A percentile compares a stretch with the other conserved stretches of the same genome.
phyloP scores from a whole-genome alignment of 2,888 invertebrate species.

The Lacanobia wlatinum region DNA sequence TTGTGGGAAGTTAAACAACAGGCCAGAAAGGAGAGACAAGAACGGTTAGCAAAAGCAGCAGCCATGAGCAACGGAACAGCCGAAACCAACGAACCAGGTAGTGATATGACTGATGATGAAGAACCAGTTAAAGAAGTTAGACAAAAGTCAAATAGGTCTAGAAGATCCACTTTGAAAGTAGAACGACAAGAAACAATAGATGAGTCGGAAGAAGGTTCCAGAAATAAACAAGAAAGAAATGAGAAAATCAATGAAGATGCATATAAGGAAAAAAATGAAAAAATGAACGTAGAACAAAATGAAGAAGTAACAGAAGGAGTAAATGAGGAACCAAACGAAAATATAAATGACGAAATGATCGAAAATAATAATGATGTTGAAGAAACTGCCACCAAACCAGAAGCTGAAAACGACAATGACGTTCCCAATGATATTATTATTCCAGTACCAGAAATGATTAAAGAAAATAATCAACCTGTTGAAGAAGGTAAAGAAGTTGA shows the following conservation, averaged over 20 bases:
- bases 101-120: slow-evolving; percentile 34
- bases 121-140: slow-evolving; percentile 16
- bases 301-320: background rate
- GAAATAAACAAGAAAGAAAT: background rate
- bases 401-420: slow-evolving; percentile 49
- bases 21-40: slow-evolving; percentile 47
- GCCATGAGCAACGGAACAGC: slow-evolving; percentile 28
- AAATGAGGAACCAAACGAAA: slow-evolving; percentile 2
- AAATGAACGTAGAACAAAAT: background rate
- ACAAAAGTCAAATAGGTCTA: slow-evolving; percentile 12
- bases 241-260: slow-evolving; percentile 16
- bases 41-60: slow-evolving; percentile 27
- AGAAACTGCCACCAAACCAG: slow-evolving; percentile 9
- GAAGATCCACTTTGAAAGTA: slow-evolving; percentile 45
- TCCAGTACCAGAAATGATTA: slow-evolving; percentile 35
- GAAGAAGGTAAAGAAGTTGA: slow-evolving; percentile 26
- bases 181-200: slow-evolving; percentile 53
- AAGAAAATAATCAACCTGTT: slow-evolving; percentile 31
- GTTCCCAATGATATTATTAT: slow-evolving; percentile 37
- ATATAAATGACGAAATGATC: background rate
- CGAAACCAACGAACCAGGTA: slow-evolving; percentile 47
- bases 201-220: slow-evolving; percentile 19
- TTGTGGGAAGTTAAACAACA: slow-evolving; percentile 46
- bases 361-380: slow-evolving; percentile 1
- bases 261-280: background rate